Conservation (phyloP, 2,888 invertebrate species). For the Lysandra coridon region DNA sequence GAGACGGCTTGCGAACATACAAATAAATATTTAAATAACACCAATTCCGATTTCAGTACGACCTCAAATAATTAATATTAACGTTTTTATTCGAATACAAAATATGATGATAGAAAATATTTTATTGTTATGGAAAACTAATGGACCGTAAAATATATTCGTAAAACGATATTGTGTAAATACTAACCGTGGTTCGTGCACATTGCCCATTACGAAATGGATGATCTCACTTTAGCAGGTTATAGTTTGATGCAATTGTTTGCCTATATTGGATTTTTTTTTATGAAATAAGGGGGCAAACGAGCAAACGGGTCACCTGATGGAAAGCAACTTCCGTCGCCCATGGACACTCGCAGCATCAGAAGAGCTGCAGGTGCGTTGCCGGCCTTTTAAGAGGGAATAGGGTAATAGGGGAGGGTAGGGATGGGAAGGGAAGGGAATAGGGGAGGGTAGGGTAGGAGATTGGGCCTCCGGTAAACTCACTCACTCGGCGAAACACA, state of each 20-base stretch:
- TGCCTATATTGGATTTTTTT: background rate
- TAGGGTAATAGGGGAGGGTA: no score
- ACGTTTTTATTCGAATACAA: background rate
- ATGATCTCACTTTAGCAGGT: background rate
- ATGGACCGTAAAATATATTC: constrained; percentile 8
- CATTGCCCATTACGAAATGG: background rate
- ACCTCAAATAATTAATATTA: background rate
- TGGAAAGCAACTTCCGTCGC: no score
- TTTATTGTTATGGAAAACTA: constrained; percentile 14
- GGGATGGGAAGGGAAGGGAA: no score
- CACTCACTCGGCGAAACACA: no score
- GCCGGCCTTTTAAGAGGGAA: no score
- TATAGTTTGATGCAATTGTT: constrained; percentile 4
- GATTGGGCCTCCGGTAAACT: no score
- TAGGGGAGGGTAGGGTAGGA: no score
- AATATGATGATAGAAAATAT: background rate
- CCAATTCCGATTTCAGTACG: background rate
- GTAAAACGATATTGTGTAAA: constrained; percentile 14
- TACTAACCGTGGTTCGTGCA: background rate
- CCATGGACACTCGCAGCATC: no score
- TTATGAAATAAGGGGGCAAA: no score
- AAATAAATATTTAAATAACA: background rate
- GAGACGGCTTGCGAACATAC: no score
- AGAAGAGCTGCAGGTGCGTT: no score
- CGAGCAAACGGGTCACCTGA: no score